Evolutionary conservation across 2,888 invertebrate genomes (phyloP).

Genomic region (Molanna angustata): DNA sequence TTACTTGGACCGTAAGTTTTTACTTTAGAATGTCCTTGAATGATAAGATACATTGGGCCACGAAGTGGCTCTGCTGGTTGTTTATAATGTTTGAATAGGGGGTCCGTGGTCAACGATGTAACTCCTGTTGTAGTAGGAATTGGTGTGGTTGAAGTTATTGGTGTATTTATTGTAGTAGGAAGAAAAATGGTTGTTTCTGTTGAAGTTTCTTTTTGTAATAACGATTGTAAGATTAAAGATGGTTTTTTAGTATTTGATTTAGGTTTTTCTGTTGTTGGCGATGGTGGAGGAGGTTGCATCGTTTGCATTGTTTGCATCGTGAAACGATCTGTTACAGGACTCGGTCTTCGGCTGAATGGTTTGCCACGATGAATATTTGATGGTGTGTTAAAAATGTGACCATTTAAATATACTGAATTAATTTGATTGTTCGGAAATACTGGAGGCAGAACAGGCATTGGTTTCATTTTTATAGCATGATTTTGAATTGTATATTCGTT

Average conservation of each 20-base stretch:
- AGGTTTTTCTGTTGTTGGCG: conserved; percentile 32
- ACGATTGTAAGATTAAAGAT: conserved; percentile 24
- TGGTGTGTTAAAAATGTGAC: neutral
- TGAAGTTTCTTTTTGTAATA: conserved; percentile 30
- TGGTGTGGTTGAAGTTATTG: conserved; percentile 41
- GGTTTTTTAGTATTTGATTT: conserved; percentile 22
- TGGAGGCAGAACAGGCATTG: conserved; percentile 33
- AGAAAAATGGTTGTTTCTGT: conserved; percentile 31
- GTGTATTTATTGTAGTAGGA: conserved; percentile 32
- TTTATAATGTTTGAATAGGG: conserved; percentile 61
- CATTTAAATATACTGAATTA: conserved; percentile 28
- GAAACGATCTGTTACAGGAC: conserved; percentile 37
- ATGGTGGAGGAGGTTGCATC: conserved; percentile 57
- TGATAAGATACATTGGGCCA: conserved; percentile 72
- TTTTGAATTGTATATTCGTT: conserved; percentile 33
- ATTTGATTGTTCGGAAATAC: conserved; percentile 26
- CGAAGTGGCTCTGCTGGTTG: conserved; percentile 59
- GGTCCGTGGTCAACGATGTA: conserved; percentile 57
- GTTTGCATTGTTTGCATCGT: conserved; percentile 56
- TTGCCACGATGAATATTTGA: conserved; percentile 28
- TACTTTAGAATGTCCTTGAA: conserved; percentile 83
- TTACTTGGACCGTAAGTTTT: conserved; percentile 74
- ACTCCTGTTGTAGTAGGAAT: conserved; percentile 52
- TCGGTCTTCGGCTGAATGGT: conserved; percentile 31
- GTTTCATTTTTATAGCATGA: conserved; percentile 34